Conservation (phyloP, 2,797 vertebrate genomes). For the Sebastes steindachneri region DNA sequence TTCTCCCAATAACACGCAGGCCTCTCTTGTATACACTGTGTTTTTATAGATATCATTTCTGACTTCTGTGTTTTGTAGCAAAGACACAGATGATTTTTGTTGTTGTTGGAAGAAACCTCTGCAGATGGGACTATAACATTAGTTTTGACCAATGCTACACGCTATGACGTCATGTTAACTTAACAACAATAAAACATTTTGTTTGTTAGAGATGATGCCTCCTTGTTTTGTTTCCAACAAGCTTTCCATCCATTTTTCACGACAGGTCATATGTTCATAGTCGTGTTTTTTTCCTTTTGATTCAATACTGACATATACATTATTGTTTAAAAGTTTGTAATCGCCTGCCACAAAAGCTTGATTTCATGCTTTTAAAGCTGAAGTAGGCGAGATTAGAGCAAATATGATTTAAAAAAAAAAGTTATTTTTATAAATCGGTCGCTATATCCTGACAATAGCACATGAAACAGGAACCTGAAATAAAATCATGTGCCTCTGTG, state of each 20-base stretch:
- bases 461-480: too few relatives aligned
- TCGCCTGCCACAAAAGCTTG: too few relatives aligned
- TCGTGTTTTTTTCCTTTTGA: neutral
- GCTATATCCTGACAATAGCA: too few relatives aligned
- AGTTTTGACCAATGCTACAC: conserved; percentile 33
- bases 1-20: conserved; percentile 20
- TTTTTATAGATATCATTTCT: neutral
- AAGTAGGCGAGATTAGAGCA: too few relatives aligned
- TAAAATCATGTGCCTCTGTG: too few relatives aligned
- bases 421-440: too few relatives aligned
- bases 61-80: conserved; percentile 3
- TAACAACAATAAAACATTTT: conserved; percentile 70
- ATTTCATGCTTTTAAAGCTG: too few relatives aligned
- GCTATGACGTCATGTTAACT: conserved; percentile 27
- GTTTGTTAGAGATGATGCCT: conserved; percentile 26
- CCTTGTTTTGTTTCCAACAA: neutral
- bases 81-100: neutral
- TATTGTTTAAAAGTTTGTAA: neutral
- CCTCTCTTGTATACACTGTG: neutral
- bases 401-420: too few relatives aligned
- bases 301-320: neutral
- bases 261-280: neutral
- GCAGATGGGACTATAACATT: conserved; percentile 50
- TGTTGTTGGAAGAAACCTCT: neutral
- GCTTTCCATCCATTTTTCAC: neutral